Conservation (phyloP, 2,888 invertebrate species). For the Tachystola acroxantha region DNA sequence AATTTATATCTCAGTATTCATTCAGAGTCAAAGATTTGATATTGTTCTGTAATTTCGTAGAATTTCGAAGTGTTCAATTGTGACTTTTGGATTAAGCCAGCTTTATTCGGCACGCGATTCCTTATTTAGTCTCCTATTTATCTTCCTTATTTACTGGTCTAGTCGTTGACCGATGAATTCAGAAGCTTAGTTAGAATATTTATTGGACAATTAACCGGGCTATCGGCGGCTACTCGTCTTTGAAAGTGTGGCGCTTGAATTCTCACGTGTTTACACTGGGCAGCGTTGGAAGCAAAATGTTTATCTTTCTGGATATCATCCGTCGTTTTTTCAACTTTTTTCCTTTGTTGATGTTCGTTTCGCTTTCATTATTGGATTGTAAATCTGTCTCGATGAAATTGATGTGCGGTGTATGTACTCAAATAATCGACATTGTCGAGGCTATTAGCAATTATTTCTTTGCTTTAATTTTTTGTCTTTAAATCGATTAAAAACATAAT, state of each 20-base stretch:
- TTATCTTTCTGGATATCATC: constrained; percentile 59
- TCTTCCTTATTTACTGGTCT: constrained; percentile 2
- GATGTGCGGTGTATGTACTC: constrained; percentile 15
- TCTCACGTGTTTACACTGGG: constrained; percentile 41
- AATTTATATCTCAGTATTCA: not conserved
- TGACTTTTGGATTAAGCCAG: not conserved
- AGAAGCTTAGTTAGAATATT: constrained; percentile 14
- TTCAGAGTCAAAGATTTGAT: not conserved
- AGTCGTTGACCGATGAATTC: constrained; percentile 8
- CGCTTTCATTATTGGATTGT: constrained; percentile 44
- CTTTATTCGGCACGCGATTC: not conserved
- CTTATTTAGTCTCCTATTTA: no score
- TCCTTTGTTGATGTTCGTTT: constrained; percentile 47
- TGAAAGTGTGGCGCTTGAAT: constrained; percentile 35
- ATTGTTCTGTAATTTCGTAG: no score
- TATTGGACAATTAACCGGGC: constrained; percentile 20
- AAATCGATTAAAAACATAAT: no score
- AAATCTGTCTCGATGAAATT: constrained; percentile 42
- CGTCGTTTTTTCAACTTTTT: constrained; percentile 33
- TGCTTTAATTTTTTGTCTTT: no score
- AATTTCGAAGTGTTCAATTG: not conserved
- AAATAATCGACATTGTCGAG: constrained; percentile 8
- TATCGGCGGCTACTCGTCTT: constrained; percentile 17
- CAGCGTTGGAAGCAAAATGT: constrained; percentile 45
- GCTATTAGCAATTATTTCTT: no score